Conservation (phyloP, 2,113 vertebrate species). For the Halcyon senegalensis region DNA sequence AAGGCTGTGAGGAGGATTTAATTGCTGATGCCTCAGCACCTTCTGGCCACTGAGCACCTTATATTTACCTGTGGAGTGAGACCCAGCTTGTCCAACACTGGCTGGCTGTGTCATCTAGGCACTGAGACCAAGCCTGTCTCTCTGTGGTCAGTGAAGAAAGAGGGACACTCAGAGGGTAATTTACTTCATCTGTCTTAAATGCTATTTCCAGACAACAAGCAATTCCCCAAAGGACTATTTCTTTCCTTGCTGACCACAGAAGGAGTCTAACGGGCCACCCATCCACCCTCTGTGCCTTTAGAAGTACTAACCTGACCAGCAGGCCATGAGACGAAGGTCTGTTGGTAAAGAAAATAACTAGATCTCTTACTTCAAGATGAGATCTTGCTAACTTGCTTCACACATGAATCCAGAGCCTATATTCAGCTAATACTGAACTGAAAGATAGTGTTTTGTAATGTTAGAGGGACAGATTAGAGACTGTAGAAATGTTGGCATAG, state of each 20-base stretch:
- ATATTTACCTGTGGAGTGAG: neutral
- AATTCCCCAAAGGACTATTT: neutral
- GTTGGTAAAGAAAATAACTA: neutral
- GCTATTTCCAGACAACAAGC: neutral
- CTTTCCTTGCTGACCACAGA: neutral
- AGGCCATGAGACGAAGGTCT: neutral
- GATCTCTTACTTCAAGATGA: neutral
- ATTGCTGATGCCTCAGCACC: neutral
- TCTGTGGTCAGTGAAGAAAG: neutral
- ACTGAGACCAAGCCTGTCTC: neutral
- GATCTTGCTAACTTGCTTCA: neutral
- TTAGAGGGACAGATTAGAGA: neutral
- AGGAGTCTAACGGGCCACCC: neutral
- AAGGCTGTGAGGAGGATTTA: neutral
- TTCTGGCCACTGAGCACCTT: neutral
- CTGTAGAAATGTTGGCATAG: neutral
- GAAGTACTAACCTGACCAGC: neutral
- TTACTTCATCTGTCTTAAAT: neutral
- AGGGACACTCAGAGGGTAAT: neutral
- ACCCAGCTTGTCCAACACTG: fast-evolving
- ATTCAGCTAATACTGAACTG: neutral
- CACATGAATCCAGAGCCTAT: neutral
- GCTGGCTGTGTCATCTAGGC: neutral
- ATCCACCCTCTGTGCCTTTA: neutral
- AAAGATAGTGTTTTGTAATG: neutral